phyloP scores from a whole-genome alignment of 2,797 vertebrate species.

The Myiotriccus ornatus region DNA sequence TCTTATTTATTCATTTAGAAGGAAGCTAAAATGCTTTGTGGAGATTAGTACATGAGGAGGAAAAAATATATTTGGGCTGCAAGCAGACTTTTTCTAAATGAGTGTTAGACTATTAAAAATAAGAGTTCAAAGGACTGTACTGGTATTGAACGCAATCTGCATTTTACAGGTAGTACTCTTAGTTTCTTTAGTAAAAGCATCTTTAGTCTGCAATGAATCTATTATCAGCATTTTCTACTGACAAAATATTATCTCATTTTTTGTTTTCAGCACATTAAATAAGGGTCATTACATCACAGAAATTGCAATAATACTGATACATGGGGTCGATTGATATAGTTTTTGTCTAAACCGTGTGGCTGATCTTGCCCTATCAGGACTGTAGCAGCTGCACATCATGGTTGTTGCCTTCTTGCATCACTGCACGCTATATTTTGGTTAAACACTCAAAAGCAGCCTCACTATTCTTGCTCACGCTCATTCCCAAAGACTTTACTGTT shows the following conservation, averaged over 20 bases:
- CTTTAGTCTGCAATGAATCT: background rate
- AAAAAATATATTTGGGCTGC: background rate
- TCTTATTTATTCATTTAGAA: background rate
- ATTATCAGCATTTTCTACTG: background rate
- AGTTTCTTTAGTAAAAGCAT: background rate
- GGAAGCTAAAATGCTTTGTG: background rate
- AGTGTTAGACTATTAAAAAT: background rate
- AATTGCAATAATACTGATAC: background rate
- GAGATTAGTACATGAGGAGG: background rate
- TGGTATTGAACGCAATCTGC: background rate
- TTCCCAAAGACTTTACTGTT: background rate
- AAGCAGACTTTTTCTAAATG: background rate
- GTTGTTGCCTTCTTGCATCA: background rate
- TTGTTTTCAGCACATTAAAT: background rate
- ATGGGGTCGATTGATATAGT: accelerated
- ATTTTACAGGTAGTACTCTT: background rate
- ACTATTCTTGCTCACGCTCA: background rate
- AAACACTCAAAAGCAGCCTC: background rate
- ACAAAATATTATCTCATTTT: background rate
- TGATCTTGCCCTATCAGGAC: background rate
- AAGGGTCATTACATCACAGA: background rate
- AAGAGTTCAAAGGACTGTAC: background rate
- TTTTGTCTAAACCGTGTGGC: background rate
- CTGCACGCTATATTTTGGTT: background rate
- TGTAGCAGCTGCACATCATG: background rate